These are phyloP conservation scores for Epinotia bilunana DNA, from an alignment of 2,888 invertebrate genomes.

Conservation along the genomic window DNA sequence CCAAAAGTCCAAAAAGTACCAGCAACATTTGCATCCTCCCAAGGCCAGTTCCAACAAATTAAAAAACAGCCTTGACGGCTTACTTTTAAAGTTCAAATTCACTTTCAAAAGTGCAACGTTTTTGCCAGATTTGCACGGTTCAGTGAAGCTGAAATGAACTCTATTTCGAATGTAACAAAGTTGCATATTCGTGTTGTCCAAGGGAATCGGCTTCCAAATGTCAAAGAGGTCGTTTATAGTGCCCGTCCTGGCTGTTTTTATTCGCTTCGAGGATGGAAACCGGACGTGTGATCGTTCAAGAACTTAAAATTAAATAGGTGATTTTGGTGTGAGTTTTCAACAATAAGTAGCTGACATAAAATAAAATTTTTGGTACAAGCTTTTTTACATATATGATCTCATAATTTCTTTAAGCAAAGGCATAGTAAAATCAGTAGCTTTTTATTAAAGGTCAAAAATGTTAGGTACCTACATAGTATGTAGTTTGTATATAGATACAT, in stretches of 20 bases:
- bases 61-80: background rate
- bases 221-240: constrained; percentile 42
- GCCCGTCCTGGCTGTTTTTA: constrained; percentile 21
- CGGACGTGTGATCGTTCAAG: constrained; percentile 21
- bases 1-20: constrained; percentile 8
- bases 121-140: constrained; percentile 2
- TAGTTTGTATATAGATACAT: no score
- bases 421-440: no score
- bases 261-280: constrained; percentile 25
- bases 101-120: background rate
- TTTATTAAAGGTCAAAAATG: no score
- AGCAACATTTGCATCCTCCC: constrained; percentile 20
- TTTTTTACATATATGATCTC: no score
- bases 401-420: no score
- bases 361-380: no score
- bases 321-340: background rate
- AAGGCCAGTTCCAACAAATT: background rate
- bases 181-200: background rate
- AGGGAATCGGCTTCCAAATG: constrained; percentile 38
- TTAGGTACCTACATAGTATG: no score
- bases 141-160: constrained; percentile 13
- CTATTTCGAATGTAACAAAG: background rate
- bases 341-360: no score
- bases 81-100: constrained; percentile 17
- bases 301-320: constrained; percentile 15